Evolutionary conservation across 2,113 vertebrate genomes (phyloP).

Genomic region (Felis catus): F.catus_Fca126_mat1.0 CM031414.1:9245501-9246000

Average conservation of each 20-base stretch:
- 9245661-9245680: background rate
- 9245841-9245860: background rate
- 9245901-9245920: constrained; percentile 34
- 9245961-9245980: background rate
- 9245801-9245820: background rate
- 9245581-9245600: background rate
- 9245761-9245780: background rate
- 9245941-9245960: background rate
- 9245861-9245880: background rate
- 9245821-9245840: background rate
- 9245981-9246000: background rate
- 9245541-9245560: background rate
- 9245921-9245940: background rate
- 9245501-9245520: rapidly evolving
- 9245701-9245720: background rate
- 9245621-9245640: background rate
- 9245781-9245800: background rate
- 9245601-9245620: background rate
- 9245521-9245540: background rate
- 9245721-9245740: background rate
- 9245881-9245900: constrained; percentile 38
- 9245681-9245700: background rate
- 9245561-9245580: background rate
- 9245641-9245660: background rate
- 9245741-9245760: background rate